A percentile compares a stretch with the other conserved stretches of the same genome.
Conservation (phyloP, 1,140 invertebrate species). For the Cotesia typhae region DNA sequence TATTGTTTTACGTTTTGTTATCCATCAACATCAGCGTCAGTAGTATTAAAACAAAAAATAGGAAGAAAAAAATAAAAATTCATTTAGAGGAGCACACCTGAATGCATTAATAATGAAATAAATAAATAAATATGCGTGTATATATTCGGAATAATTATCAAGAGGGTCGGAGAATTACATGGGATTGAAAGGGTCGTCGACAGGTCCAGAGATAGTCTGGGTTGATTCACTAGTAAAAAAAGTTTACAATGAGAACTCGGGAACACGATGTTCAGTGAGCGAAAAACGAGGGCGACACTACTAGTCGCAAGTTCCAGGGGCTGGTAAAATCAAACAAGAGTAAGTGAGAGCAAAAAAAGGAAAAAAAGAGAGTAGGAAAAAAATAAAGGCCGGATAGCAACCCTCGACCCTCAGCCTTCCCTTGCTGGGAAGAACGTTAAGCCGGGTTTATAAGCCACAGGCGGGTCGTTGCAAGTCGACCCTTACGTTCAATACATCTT, state of each 20-base stretch:
- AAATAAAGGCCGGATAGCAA: conserved; percentile 13
- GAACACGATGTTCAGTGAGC: conserved; percentile 18
- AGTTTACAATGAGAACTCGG: conserved; percentile 7
- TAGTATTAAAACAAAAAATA: background rate
- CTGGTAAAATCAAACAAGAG: background rate
- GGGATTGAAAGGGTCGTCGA: conserved; percentile 26
- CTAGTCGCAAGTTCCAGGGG: background rate
- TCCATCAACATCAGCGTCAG: too few species aligned
- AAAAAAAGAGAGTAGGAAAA: background rate
- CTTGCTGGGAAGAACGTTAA: conserved; percentile 41
- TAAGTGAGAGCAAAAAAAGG: background rate
- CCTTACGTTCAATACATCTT: conserved; percentile 46
- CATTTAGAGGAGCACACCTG: background rate
- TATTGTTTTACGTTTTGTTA: too few species aligned
- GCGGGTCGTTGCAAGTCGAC: conserved; percentile 41
- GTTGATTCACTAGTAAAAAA: conserved; percentile 29
- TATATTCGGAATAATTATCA: conserved; percentile 22
- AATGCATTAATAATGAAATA: conserved; percentile 15
- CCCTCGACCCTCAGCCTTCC: conserved; percentile 8
- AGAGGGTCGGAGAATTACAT: conserved; percentile 29
- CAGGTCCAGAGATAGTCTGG: conserved; percentile 20
- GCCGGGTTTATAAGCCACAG: conserved; percentile 47
- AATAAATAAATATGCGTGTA: too few species aligned
- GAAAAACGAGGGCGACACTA: conserved; percentile 33
- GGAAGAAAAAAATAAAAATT: background rate